phyloP scores from a whole-genome alignment of 2,113 vertebrate species.

The Ivindomyrus marchei region DNA sequence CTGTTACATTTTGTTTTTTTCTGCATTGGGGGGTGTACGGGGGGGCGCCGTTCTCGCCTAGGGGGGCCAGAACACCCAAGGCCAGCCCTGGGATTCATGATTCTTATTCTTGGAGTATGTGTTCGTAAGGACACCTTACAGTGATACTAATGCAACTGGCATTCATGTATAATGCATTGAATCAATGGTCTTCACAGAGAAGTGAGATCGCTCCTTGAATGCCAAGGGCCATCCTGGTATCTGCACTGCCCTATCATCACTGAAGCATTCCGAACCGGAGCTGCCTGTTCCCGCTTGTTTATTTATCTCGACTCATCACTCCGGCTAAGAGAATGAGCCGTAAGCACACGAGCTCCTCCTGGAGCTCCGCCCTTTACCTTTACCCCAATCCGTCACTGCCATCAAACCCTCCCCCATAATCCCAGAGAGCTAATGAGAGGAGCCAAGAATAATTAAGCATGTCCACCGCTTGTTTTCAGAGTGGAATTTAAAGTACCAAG shows the following conservation, averaged over 20 bases:
- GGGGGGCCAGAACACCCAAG: neutral
- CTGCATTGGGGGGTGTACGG: neutral
- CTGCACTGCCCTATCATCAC: neutral
- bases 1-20: neutral
- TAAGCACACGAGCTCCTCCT: neutral
- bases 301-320: neutral
- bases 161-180: neutral
- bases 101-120: neutral
- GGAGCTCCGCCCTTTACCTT: conserved; percentile 25
- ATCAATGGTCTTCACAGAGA: neutral
- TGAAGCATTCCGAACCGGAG: neutral
- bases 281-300: neutral
- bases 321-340: neutral
- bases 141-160: neutral
- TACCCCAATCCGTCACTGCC: conserved; percentile 49
- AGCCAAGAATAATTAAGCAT: conserved; percentile 40
- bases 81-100: neutral
- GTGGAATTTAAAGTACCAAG: conserved; percentile 21
- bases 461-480: conserved; percentile 28
- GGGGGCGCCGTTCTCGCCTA: neutral
- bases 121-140: neutral
- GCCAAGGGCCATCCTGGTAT: neutral
- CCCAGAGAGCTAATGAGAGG: conserved; percentile 39
- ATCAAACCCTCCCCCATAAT: conserved; percentile 32
- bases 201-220: neutral